Base-by-base conservation (phyloP, 2,888 invertebrate species). In the Arctia plantaginis region DNA sequence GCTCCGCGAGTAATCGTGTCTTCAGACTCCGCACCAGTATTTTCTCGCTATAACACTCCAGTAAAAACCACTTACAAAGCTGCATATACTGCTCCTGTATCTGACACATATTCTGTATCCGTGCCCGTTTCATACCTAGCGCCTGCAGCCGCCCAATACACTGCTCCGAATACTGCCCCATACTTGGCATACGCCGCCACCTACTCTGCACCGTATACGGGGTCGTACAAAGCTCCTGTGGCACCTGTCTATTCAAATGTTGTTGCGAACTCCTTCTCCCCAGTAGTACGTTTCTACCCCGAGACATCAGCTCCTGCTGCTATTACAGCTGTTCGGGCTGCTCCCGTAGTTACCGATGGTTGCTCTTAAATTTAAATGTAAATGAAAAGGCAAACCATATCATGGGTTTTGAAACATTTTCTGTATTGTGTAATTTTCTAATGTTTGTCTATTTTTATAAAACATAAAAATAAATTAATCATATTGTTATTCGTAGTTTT, bases 41-140 rank as follows among this genome's bases (percentile, higher is more conserved):
- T 86, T 7, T 84, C 87, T 12, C 85, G 86, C 39, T 85, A 86
- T 70, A 85, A 96, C 96, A 87, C 96, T 27, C 51, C 68, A 30
- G 97, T 98, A 87, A 97, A 97, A 71, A 96, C 96, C 66, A 95
- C 98, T 66, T 97, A 97, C 86, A 84, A 86, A 18, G 85, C 84
- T 59, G 81, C 82, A 20, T 72, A 72, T 47, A 27, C 82, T 85
- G 74, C 77, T 0, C 83, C 88, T 33, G 79, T 77, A 12, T 77
- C 15, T 30, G 2, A 30, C 30, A 30, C 62, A 30, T 72, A 72
- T 62, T n/a, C 82, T 85, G 73, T 77, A 0, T 81, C 88, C 27
- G 80, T 76, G 7, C 79, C 79, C 10, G 79, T 83, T 18, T 78
- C 85, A 33, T 68, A 47, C 35, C 47, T n/a, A 1, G 8, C 72